Conservation (phyloP, 2,113 vertebrate genomes). For the Phaethornis superciliosus region DNA sequence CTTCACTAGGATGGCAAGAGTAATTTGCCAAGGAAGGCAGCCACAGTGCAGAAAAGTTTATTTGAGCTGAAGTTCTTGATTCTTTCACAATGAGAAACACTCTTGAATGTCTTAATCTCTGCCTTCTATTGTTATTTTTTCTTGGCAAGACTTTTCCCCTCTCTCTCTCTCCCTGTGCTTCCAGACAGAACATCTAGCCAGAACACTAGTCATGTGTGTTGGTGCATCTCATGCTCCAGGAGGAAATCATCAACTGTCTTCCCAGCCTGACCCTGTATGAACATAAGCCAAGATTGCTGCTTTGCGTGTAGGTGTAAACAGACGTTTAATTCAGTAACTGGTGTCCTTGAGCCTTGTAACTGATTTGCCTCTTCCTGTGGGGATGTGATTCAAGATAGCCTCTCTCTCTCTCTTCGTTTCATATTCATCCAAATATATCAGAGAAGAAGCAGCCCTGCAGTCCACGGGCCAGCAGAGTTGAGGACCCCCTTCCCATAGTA, state of each 20-base stretch:
- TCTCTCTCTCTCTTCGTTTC: neutral
- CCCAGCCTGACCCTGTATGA: neutral
- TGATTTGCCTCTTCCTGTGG: conserved; percentile 37
- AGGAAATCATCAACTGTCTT: conserved; percentile 1
- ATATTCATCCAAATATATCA: conserved; percentile 3
- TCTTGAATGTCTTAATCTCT: neutral
- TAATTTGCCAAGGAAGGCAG: neutral
- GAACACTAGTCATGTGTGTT: neutral
- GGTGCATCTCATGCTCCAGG: neutral
- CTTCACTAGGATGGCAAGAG: neutral
- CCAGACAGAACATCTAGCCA: neutral
- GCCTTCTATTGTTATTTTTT: neutral
- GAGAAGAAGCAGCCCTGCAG: neutral
- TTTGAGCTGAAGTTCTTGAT: neutral
- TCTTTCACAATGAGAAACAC: neutral
- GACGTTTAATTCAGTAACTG: conserved; percentile 19
- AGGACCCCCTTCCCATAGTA: neutral
- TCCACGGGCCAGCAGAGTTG: neutral
- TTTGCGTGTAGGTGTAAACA: conserved; percentile 30
- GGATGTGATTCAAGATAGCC: neutral
- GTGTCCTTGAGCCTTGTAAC: conserved; percentile 12
- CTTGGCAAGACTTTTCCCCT: neutral
- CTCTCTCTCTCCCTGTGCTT: neutral
- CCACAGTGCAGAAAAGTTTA: neutral
- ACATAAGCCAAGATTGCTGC: neutral